Evolutionary conservation across 2,113 vertebrate species (phyloP), one percentile per base, ranked within the genome.

Genomic region (Porphyrio hochstetteri): DNA sequence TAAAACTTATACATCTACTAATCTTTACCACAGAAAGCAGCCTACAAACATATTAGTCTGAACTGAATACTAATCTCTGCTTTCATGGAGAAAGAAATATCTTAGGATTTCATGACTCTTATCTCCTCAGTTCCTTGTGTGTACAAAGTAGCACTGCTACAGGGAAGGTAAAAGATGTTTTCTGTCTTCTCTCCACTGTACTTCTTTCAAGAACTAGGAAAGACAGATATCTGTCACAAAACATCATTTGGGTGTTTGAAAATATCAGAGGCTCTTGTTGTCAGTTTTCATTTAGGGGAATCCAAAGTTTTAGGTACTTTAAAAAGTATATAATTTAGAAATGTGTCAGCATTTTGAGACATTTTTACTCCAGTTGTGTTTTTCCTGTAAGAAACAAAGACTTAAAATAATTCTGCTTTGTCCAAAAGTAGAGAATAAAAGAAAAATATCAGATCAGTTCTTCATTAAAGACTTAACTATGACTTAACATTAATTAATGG

Each of bases 131-230:
- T 81, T 84, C 12, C 52, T 64, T 86, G 19, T 15, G 36, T 75
- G 36, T 63, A 78, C 11, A 63, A 88, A 92, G 80, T 29, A 90
- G 23, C 29, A 83, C 29, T 84, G 91, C 86, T 81, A 84, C 13
- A 78, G 95, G 91, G 94, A 94, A 96, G 82, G 94, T 92, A 92
- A 93, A 81, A 77, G 59, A 91, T 59, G 8, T 1, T 83, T 94
- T 86, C 69, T 93, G 42, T 63, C 55, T 74, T 86, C 60, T 74
- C n/a, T 90, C 15, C 40, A 42, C 44, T 72, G 48, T 35, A 42
- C 5, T 86, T 48, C 68, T 94, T 93, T 94, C 52, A 94, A 93
- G 64, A 92, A 83, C 25, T 76, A 93, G 13, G 9, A 64, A 91
- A 90, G 50, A 90, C 23, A 80, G 86, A 52, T 92, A 90, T 59